Conservation (phyloP, 2,797 vertebrate genomes). For the Falco novaeseelandiae region DNA sequence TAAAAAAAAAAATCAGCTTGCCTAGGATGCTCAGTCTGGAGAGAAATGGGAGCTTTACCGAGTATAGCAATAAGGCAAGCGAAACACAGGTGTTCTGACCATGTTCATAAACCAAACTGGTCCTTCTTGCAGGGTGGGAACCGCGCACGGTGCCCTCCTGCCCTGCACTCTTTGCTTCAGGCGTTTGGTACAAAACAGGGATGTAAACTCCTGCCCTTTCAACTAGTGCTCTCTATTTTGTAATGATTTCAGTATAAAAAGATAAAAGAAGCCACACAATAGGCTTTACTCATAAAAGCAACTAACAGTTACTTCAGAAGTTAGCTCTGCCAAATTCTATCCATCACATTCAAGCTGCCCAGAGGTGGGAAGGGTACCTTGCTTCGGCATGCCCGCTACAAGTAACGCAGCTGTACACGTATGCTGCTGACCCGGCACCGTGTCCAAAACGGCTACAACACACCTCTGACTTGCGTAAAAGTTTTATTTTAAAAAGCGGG, state of each 20-base stretch:
- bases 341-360: neutral
- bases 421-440: rapidly evolving
- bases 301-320: rapidly evolving
- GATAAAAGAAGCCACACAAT: rapidly evolving
- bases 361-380: too few species aligned
- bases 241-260: neutral
- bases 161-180: neutral
- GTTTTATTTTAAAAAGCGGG: neutral
- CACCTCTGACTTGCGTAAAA: rapidly evolving
- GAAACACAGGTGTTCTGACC: neutral
- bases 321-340: too few species aligned
- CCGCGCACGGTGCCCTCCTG: neutral
- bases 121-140: neutral
- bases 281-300: rapidly evolving
- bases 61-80: neutral
- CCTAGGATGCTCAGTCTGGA: too few species aligned
- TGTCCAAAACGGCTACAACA: neutral
- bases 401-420: rapidly evolving
- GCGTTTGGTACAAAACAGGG: rapidly evolving
- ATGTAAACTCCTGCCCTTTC: neutral
- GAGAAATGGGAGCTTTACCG: rapidly evolving
- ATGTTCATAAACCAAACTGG: neutral
- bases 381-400: rapidly evolving
- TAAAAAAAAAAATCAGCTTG: neutral
- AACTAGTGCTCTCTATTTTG: too few species aligned